Percentiles rank a stretch among this genome's conserved stretches.
phyloP scores from a whole-genome alignment of 2,113 vertebrate genomes.

The Taurulus bubalis region DNA sequence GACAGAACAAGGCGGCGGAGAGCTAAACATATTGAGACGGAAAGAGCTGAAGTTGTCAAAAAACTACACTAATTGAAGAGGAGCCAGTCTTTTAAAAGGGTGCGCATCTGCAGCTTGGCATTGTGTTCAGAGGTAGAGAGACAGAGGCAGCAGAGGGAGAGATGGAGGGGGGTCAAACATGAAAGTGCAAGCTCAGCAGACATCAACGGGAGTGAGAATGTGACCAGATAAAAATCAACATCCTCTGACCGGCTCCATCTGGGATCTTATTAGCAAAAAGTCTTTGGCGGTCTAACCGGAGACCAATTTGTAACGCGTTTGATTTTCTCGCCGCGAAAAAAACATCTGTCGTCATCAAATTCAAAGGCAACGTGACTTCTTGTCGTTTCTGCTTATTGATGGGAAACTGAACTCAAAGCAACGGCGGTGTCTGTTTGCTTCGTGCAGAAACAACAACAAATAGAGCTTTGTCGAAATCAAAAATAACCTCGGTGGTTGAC shows the following conservation, averaged over 20 bases:
- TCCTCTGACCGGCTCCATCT: conserved; percentile 21
- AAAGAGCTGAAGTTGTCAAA: conserved; percentile 53
- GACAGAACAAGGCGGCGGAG: neutral
- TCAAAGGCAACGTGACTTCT: neutral
- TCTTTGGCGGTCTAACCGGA: neutral
- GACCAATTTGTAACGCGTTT: conserved; percentile 12
- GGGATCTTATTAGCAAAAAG: conserved; percentile 41
- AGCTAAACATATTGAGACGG: conserved; percentile 17
- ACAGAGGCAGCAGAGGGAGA: neutral
- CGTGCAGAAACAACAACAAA: too few relatives aligned
- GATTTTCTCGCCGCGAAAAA: conserved; percentile 14
- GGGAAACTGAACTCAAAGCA: too few relatives aligned
- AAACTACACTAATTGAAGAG: conserved; percentile 54
- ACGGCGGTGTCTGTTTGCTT: too few relatives aligned
- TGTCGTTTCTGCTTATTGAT: neutral
- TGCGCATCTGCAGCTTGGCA: conserved; percentile 51
- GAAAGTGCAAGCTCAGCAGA: conserved; percentile 59
- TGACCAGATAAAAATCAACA: conserved; percentile 41
- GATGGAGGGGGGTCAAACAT: conserved; percentile 9
- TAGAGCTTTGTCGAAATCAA: too few relatives aligned
- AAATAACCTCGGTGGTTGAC: too few relatives aligned
- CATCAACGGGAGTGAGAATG: conserved; percentile 26
- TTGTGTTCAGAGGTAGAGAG: conserved; percentile 17
- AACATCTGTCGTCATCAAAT: neutral
- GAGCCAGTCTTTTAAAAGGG: conserved; percentile 27